Conservation (phyloP, 2,797 vertebrate species). For the Lates japonicus region DNA sequence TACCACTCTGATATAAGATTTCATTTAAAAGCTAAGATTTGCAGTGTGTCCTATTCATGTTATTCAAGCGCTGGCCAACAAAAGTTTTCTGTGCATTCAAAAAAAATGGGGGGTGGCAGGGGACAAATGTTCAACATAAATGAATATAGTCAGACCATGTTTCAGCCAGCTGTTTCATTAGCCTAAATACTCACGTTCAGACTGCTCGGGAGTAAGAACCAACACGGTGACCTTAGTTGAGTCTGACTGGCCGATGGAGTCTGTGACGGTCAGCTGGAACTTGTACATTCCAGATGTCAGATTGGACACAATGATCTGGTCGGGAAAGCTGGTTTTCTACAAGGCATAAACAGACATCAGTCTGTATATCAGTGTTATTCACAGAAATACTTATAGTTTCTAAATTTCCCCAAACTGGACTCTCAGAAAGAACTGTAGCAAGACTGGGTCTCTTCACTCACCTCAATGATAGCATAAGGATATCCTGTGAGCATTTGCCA, state of each 20-base stretch:
- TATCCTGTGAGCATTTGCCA: slow-evolving; percentile 87
- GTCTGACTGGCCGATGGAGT: slow-evolving; percentile 83
- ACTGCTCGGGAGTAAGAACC: slow-evolving; percentile 92
- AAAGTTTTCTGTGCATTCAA: background rate
- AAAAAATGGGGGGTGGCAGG: background rate
- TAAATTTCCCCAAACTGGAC: background rate
- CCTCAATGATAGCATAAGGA: slow-evolving; percentile 82
- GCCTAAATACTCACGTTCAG: slow-evolving; percentile 87
- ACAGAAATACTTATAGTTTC: background rate
- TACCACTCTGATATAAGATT: background rate
- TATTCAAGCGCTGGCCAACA: background rate
- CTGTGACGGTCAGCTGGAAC: slow-evolving; percentile 90
- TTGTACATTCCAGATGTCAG: slow-evolving; percentile 90
- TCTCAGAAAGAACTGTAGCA: background rate
- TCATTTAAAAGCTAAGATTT: background rate
- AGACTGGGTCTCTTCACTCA: slow-evolving; percentile 58
- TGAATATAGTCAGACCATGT: background rate
- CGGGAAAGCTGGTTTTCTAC: slow-evolving; percentile 79
- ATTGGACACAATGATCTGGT: slow-evolving; percentile 89
- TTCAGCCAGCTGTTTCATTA: background rate
- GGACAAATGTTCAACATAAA: background rate
- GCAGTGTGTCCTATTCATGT: background rate
- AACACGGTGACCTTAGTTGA: slow-evolving; percentile 87
- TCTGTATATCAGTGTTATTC: background rate
- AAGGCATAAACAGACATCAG: slow-evolving; percentile 14